phyloP scores from a whole-genome alignment of 2,888 invertebrate species.

The Pollenia amentaria region DNA sequence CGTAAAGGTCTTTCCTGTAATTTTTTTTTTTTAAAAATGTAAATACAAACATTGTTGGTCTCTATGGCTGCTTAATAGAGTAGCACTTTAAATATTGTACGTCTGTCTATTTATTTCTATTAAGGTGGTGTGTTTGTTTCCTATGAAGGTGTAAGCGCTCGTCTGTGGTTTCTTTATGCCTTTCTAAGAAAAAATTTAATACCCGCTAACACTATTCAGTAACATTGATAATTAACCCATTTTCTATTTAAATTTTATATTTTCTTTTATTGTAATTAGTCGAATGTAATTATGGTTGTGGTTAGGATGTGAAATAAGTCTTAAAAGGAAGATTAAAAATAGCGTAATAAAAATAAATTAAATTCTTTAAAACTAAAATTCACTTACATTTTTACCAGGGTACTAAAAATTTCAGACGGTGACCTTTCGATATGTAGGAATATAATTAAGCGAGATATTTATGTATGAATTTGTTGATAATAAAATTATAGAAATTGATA shows the following conservation, averaged over 20 bases:
- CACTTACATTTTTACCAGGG: no score
- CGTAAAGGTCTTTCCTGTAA: not conserved
- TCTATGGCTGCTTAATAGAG: constrained; percentile 6
- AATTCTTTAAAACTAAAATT: no score
- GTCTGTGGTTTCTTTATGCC: constrained; percentile 9
- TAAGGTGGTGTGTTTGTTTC: not conserved
- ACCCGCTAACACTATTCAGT: not conserved
- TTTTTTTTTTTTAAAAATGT: not conserved
- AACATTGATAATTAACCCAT: not conserved
- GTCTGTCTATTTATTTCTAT: not conserved
- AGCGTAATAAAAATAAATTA: no score
- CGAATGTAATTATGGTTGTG: not conserved
- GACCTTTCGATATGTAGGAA: no score
- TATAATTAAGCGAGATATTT: no score
- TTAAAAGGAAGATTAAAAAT: no score
- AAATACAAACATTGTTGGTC: constrained; percentile 10
- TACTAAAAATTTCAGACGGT: no score
- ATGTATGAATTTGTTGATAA: no score
- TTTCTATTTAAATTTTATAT: constrained; percentile 1
- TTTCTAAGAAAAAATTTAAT: constrained; percentile 4
- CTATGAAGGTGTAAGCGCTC: no score
- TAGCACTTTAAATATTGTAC: constrained; percentile 2
- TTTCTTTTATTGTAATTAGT: constrained; percentile 14
- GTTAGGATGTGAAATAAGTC: not conserved
- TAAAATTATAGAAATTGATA: no score